Base-by-base conservation (phyloP, 2,888 invertebrate genomes). In the Ophion ventricosus region DNA sequence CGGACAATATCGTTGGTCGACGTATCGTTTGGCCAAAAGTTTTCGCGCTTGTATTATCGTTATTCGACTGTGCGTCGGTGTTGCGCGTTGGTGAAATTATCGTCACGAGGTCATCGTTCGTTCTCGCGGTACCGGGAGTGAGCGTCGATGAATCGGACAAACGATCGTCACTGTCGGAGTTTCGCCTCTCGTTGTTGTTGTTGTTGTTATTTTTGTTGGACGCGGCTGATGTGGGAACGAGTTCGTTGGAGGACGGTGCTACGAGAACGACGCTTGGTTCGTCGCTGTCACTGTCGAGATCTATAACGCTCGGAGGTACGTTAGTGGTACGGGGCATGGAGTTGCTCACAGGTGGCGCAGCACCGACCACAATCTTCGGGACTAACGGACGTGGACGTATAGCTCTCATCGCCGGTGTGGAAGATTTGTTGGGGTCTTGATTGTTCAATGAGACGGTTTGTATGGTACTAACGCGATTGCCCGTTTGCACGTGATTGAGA, bases 221-320 rank as follows among this genome's bases (percentile, higher is more conserved):
- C n/a, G 14, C 49, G 49, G 14, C 49, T 49, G 49, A 11, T 17
- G 17, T 17, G 49, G 49, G 2, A 49, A 49, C 49, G 2, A 17
- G 14, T 7, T 67, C 43, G 43, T 49, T 43, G 49, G 67, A 17
- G 8, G 73, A 26, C 11, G 85, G 23, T 23, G 54, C 20, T 0
- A 67, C 23, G 7, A 72, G 43, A 14, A 85, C 69, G 0, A 80
- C 81, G 17, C n/a, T n/a, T n/a, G 86, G 69, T n/a, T 92, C 91
- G 25, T 92, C 91, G 10, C 84, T 77, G 74, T 91, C 91, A 76
- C 91, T 91, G n/a, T 90, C 91, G 14, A 92, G 63, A 75, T 92
- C 89, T 49, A 92, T 92, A 0, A 92, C 88, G 82, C 86, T 91
- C 0, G 90, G 88, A 8, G 85, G 54, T 5, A 56, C 8, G 74